Evolutionary conservation across 2,797 vertebrate species (phyloP).

Genomic region (Arctocebus calabarensis): DNA sequence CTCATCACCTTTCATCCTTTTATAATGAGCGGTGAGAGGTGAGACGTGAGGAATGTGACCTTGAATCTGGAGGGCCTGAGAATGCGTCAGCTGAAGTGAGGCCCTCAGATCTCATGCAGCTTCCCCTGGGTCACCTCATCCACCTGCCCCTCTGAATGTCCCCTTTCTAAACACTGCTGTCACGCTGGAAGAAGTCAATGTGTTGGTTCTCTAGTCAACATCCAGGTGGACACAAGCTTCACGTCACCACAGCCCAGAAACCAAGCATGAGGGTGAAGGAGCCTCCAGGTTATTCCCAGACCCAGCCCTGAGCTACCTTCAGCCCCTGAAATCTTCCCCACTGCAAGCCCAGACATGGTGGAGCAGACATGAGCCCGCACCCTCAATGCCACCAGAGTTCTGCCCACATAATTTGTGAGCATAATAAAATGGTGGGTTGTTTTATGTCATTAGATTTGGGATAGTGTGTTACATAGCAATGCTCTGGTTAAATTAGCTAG

Average conservation of each 20-base stretch:
- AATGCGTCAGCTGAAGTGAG: background rate
- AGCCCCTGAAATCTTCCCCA: background rate
- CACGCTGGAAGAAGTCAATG: slow-evolving; percentile 5
- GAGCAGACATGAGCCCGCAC: background rate
- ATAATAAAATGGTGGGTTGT: background rate
- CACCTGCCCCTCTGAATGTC: background rate
- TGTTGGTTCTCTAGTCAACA: background rate
- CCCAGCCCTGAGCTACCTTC: background rate
- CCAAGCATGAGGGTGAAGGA: background rate
- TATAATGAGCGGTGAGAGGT: background rate
- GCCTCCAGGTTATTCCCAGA: background rate
- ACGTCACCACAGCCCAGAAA: background rate
- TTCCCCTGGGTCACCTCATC: background rate
- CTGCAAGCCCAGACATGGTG: background rate
- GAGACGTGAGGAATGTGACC: background rate
- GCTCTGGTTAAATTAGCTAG: background rate
- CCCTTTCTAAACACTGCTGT: background rate
- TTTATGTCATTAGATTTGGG: background rate
- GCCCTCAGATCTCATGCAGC: background rate
- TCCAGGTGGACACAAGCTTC: background rate
- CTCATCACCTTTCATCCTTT: background rate
- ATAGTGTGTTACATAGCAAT: background rate
- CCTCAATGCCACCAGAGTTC: background rate
- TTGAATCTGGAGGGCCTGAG: background rate
- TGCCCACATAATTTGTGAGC: background rate